phyloP scores from a whole-genome alignment of 1,140 invertebrate species.

The Drepana arcuata region DNA sequence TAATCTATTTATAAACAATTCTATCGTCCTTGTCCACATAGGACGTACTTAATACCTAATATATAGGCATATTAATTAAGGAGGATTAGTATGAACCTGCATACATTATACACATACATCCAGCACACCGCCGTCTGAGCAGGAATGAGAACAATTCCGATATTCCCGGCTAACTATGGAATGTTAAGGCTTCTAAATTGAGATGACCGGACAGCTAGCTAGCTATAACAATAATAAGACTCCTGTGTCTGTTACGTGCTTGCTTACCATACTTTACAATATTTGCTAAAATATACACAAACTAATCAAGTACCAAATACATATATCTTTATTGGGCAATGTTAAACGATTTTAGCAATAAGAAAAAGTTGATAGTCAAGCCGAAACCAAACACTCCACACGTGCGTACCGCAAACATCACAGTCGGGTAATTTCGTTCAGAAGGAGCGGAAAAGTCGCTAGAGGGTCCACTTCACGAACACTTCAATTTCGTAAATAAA shows the following conservation, averaged over 20 bases:
- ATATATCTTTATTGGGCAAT: too few relatives aligned
- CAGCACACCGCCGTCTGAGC: constrained; percentile 13
- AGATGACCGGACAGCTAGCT: constrained; percentile 37
- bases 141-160: constrained; percentile 47
- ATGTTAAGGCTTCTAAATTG: constrained; percentile 43
- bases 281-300: constrained; percentile 1
- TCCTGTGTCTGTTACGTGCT: background rate
- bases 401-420: constrained; percentile 20
- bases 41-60: too few relatives aligned
- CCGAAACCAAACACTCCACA: constrained; percentile 21
- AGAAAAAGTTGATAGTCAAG: constrained; percentile 18
- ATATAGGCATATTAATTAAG: too few relatives aligned
- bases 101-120: too few relatives aligned
- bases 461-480: constrained; percentile 20
- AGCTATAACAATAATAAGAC: too few relatives aligned
- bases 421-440: constrained; percentile 15
- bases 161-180: constrained; percentile 44
- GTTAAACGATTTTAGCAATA: too few relatives aligned
- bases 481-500: constrained; percentile 28
- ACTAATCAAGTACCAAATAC: too few relatives aligned
- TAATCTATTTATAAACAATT: too few relatives aligned
- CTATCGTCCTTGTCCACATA: too few relatives aligned
- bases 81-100: too few relatives aligned
- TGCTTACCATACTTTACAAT: background rate
- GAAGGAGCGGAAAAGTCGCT: background rate